Evolutionary conservation across 2,797 vertebrate genomes (phyloP).

Genomic region (Threskiornis aethiopicus): DNA sequence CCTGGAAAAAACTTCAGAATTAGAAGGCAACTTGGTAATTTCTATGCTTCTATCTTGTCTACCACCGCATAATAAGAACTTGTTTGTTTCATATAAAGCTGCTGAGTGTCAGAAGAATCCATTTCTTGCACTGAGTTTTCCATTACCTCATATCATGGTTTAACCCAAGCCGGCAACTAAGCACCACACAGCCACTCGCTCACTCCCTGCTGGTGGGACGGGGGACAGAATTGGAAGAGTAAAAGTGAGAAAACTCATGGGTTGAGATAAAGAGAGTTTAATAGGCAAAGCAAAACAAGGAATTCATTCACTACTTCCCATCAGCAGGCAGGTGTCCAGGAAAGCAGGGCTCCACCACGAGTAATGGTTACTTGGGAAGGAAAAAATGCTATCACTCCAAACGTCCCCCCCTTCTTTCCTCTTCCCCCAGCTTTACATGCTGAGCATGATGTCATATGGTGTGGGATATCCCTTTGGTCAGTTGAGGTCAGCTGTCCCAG

Average conservation of each 20-base stretch:
- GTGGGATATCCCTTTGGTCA: not conserved
- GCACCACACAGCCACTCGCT: not conserved
- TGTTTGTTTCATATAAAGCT: not conserved
- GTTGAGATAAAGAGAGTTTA: not conserved
- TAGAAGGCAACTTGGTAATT: not conserved
- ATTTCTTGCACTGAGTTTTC: not conserved
- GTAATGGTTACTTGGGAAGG: not conserved
- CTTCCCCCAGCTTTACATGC: not conserved
- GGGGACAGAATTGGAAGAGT: not conserved
- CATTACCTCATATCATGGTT: not conserved
- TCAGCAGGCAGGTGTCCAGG: not conserved
- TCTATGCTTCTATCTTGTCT: not conserved
- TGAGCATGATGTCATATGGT: not conserved
- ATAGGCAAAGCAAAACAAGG: not conserved
- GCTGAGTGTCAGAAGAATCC: not conserved
- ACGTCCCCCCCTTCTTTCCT: not conserved
- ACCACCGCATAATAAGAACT: not conserved
- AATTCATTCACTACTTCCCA: not conserved
- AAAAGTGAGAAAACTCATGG: not conserved
- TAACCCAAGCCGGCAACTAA: not conserved
- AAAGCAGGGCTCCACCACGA: not conserved
- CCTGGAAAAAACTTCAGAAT: not conserved
- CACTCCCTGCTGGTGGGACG: not conserved
- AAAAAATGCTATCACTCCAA: fast-evolving
- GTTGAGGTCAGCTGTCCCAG: not conserved